Evolutionary conservation across 2,113 vertebrate genomes (phyloP), one percentile per base, ranked within the genome.

Genomic region (Perognathus longimembris): DNA sequence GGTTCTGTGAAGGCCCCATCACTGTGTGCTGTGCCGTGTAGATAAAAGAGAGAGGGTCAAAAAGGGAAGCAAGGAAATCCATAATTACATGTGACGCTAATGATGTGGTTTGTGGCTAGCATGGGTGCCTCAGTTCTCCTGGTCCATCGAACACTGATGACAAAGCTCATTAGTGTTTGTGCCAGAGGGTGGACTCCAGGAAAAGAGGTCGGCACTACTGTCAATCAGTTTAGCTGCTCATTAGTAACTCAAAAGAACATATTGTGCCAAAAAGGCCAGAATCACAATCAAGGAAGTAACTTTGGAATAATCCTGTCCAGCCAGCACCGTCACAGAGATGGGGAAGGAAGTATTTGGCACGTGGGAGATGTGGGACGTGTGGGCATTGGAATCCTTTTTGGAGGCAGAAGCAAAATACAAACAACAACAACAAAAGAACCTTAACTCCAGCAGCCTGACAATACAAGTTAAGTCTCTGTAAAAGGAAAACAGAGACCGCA

Each of bases 211-310:
- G 1, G n/a, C 38, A 21, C 59, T n/a, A 21, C 12, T 22, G 54
- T 86, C 86, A 63, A 3, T 93, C 69, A 77, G 7, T n/a, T 84
- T 28, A 42, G 63, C 73, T 76, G 74, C 80, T 78, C 81, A 30
- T 77, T 80, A 74, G 42, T 71, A 78, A 76, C 18, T 73, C 34
- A 2, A 50, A 76, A 87, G 80, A 67, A 84, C 70, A 63, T 30
- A 54, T 11, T 57, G 36, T 34, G 64, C n/a, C 40, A 11, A 15
- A 34, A 82, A 93, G 59, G 7, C 50, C 57, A 61, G 64, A 36
- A 26, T 64, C 50, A 75, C 66, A 66, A 4, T 59, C 59, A 64
- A 69, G 45, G n/a, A 67, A 64, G 22, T 54, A 14, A 42, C 10
- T 66, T 82, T 26, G 28, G 28, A 71, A 69, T 26, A 66, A 24